A percentile compares a stretch with the other conserved stretches of the same genome.
phyloP scores from a whole-genome alignment of 2,888 invertebrate species.

The Drosophila anomelani region DNA sequence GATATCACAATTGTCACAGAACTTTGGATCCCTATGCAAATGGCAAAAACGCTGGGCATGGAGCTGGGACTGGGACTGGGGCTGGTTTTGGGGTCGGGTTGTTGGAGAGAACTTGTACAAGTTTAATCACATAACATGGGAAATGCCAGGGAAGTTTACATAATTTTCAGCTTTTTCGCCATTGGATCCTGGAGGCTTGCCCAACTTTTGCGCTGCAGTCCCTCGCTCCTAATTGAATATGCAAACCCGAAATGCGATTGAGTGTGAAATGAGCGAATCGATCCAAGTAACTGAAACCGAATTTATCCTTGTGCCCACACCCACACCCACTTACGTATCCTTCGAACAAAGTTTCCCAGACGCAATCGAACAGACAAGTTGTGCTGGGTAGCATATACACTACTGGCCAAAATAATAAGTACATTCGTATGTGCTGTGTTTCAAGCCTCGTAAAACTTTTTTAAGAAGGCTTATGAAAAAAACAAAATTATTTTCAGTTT shows the following conservation, averaged over 20 bases:
- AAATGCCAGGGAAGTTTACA: conserved; percentile 63
- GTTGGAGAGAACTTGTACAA: conserved; percentile 45
- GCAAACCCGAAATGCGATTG: conserved; percentile 69
- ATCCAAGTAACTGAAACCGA: conserved; percentile 17
- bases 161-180: conserved; percentile 57
- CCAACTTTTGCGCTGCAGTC: conserved; percentile 52
- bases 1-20: conserved; percentile 64
- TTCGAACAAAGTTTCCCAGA: conserved; percentile 24
- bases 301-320: conserved; percentile 3
- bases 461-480: no score
- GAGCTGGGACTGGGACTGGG: conserved; percentile 14
- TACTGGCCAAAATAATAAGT: no score
- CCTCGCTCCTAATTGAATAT: conserved; percentile 73
- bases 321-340: not conserved
- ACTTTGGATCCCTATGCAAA: conserved; percentile 70
- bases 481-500: no score
- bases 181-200: conserved; percentile 67
- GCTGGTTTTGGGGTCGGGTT: conserved; percentile 11
- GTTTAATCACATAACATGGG: conserved; percentile 74
- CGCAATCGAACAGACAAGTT: conserved; percentile 36
- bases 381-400: not conserved
- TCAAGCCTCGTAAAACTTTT: no score
- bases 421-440: no score
- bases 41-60: conserved; percentile 32
- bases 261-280: conserved; percentile 70